A percentile compares a stretch with the other conserved stretches of the same genome.
phyloP scores from a whole-genome alignment of 1,140 invertebrate species.

The Solenopsis fugax region DNA sequence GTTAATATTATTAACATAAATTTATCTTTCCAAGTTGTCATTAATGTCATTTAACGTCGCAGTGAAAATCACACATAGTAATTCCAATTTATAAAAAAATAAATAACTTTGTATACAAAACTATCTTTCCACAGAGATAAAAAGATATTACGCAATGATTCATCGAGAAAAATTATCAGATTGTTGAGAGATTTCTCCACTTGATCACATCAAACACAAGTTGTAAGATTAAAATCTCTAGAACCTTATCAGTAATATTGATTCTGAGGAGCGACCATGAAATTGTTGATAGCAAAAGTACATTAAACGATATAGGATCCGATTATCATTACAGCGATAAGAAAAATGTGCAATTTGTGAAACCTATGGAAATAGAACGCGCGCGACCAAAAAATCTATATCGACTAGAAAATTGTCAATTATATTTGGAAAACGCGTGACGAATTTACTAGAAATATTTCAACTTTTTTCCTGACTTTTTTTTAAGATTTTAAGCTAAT shows the following conservation, averaged over 20 bases:
- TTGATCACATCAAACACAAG: background rate
- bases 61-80: slow-evolving; percentile 1
- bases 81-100: background rate
- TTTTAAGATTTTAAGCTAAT: background rate
- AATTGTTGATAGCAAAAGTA: slow-evolving; percentile 6
- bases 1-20: background rate
- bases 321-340: background rate
- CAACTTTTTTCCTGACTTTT: too few species aligned
- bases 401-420: background rate
- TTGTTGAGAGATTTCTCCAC: background rate
- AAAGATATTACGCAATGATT: background rate
- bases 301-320: background rate
- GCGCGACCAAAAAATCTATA: background rate
- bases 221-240: background rate
- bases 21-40: background rate
- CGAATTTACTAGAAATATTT: background rate
- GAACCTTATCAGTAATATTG: background rate
- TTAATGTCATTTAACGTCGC: background rate
- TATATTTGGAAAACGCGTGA: background rate
- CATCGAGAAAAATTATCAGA: background rate
- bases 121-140: background rate
- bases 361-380: background rate
- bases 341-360: background rate
- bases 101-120: background rate
- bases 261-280: background rate